Base-by-base conservation (phyloP, 2,113 vertebrate genomes). In the Peucedramus taeniatus region DNA sequence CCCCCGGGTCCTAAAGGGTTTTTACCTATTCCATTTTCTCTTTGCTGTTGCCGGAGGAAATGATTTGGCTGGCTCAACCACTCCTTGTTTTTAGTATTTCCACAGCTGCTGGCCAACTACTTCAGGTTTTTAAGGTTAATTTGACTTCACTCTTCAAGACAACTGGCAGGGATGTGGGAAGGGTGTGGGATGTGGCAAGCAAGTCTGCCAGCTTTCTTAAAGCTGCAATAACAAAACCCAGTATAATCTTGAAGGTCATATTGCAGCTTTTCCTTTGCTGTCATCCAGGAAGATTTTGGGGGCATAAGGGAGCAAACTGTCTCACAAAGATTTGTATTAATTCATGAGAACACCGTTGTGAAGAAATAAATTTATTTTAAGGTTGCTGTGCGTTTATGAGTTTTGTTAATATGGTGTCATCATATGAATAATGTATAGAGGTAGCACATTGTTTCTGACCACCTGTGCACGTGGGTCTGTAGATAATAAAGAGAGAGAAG, bases 81-180 rank as follows among this genome's bases (percentile, higher is more conserved):
- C 87, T 91, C 80, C 91, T 96, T 96, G 91, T 89, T 93, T 94
- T 95, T 76, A 93, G 74, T 88, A 69, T 95, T 96, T 96, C 89
- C 91, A 92, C 87, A 93, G 95, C 96, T 93, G 82, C 94, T 95
- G 96, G 93, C 83, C 19, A 9, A 72, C 81, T 94, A 57, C 89
- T 81, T 89, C 74, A 92, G 83, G 83, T 95, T 97, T 95, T 93
- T 96, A 89, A 96, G 94, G 95, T 96, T 95, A 90, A 93, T 96
- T 97, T 95, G 93, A 84, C 91, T 96, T 95, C 76, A 54, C 37
- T 97, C 74, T 95, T 93, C 68, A 92, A 92, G 95, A 92, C 86
- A 97, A 86, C 93, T 97, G 94, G 91, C 93, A 95, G 93, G 74
- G 77, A 87, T 91, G 83, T 94, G 94, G 91, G 94, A 97, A 97